Conservation (phyloP, 2,888 invertebrate genomes). For the Agrilus cyanescens region DNA sequence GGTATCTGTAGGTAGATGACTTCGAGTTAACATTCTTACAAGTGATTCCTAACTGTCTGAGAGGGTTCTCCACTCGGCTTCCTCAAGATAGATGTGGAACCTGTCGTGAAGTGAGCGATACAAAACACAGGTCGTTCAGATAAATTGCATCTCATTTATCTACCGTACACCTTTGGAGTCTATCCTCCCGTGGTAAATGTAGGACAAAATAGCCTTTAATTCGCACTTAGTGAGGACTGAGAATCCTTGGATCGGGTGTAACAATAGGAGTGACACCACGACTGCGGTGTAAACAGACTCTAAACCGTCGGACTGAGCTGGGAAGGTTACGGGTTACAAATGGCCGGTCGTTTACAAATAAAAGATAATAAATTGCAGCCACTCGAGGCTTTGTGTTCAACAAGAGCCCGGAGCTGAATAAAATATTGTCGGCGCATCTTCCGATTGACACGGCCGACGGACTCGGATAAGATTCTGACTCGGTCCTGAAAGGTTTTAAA, state of each 20-base stretch:
- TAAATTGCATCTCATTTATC: constrained; percentile 33
- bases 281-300: constrained; percentile 23
- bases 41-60: neutral
- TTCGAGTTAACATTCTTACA: neutral
- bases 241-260: constrained; percentile 14
- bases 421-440: constrained; percentile 25
- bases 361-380: constrained; percentile 36
- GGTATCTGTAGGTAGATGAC: neutral
- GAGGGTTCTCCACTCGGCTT: neutral
- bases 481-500: neutral
- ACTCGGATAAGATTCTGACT: constrained; percentile 11
- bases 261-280: constrained; percentile 23
- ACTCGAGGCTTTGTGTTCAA: constrained; percentile 23
- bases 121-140: constrained; percentile 18
- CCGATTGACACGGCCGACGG: constrained; percentile 16
- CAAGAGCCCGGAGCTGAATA: constrained; percentile 21
- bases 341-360: constrained; percentile 32
- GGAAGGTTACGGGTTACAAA: constrained; percentile 29
- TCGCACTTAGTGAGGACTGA: constrained; percentile 29
- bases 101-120: constrained; percentile 6
- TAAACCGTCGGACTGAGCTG: constrained; percentile 14
- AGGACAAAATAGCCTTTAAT: constrained; percentile 24
- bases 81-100: neutral
- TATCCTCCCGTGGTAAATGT: constrained; percentile 20
- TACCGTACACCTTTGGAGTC: constrained; percentile 22